These are phyloP conservation scores for Sebastes hopkinsi DNA, from an alignment of 2,797 vertebrate species.

Conservation along the genomic window DNA sequence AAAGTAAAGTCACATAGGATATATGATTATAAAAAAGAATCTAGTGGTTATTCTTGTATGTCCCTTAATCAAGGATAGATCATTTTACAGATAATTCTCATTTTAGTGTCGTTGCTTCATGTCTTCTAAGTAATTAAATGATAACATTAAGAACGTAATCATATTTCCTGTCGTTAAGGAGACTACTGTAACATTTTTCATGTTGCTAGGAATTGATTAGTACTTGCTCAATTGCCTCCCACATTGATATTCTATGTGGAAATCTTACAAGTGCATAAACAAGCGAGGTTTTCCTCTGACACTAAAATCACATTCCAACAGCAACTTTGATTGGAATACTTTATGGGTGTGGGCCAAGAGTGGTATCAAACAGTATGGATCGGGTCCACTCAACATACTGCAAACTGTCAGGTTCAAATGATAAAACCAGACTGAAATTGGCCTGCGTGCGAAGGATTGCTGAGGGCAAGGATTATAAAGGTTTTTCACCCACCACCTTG, in stretches of 20 bases:
- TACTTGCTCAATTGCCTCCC: conserved; percentile 45
- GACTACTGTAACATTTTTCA: conserved; percentile 44
- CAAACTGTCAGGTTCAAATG: conserved; percentile 79
- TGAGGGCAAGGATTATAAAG: conserved; percentile 82
- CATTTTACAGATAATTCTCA: not conserved
- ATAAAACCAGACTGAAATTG: conserved; percentile 79
- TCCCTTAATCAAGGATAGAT: not conserved
- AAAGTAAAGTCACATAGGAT: not conserved
- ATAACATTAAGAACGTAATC: conserved; percentile 20
- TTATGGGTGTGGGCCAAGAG: conserved; percentile 67
- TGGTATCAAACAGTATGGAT: conserved; percentile 75
- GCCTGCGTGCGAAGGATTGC: conserved; percentile 73
- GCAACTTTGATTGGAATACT: conserved; percentile 72
- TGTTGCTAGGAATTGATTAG: conserved; percentile 58
- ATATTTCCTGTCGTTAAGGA: conserved; percentile 32
- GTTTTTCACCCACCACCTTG: conserved; percentile 77
- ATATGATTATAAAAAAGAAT: not conserved
- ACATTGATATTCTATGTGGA: conserved; percentile 63
- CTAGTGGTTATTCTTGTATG: not conserved
- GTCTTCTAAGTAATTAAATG: conserved; percentile 33
- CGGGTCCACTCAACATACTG: conserved; percentile 68
- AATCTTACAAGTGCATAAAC: conserved; percentile 58
- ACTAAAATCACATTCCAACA: conserved; percentile 63
- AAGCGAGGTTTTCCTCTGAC: conserved; percentile 62
- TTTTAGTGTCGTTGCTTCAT: not conserved